Conservation (phyloP, 1,140 invertebrate species). For the Drosophila trapezifrons region DNA sequence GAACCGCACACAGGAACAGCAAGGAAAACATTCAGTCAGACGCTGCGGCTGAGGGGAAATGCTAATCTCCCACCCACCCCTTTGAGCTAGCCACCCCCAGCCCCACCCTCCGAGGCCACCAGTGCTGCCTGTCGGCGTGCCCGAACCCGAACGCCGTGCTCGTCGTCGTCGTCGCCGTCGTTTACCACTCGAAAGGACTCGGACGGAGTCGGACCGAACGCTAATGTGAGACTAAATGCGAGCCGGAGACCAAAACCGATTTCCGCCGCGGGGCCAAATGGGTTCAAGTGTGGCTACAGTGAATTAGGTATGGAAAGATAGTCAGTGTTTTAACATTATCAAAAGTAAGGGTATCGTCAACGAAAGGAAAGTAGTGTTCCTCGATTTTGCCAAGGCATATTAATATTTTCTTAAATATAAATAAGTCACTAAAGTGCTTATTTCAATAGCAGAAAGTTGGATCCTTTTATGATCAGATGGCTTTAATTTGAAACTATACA, state of each 20-base stretch:
- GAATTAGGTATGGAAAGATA: not conserved
- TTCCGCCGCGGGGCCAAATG: slow-evolving; percentile 50
- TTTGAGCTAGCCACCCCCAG: slow-evolving; percentile 8
- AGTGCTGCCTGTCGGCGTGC: not conserved
- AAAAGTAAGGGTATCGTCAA: not conserved
- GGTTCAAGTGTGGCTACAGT: slow-evolving; percentile 16
- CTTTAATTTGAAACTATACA: too few relatives aligned
- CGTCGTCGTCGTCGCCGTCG: slow-evolving; percentile 29
- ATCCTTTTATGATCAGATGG: too few relatives aligned
- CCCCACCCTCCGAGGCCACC: not conserved
- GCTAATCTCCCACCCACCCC: slow-evolving; percentile 49
- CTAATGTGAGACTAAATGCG: slow-evolving; percentile 77
- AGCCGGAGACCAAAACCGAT: slow-evolving; percentile 70
- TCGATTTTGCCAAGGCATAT: too few relatives aligned
- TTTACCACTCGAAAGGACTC: slow-evolving; percentile 55
- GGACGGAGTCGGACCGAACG: slow-evolving; percentile 53
- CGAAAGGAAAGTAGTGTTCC: too few relatives aligned
- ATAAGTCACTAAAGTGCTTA: too few relatives aligned
- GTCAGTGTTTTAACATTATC: not conserved
- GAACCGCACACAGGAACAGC: slow-evolving; percentile 23
- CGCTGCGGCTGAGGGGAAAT: slow-evolving; percentile 19
- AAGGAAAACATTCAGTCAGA: slow-evolving; percentile 46
- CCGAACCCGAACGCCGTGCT: slow-evolving; percentile 34
- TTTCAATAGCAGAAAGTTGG: too few relatives aligned
- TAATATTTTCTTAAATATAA: too few relatives aligned